Percentiles rank a stretch among this genome's conserved stretches.
Evolutionary conservation across 1,140 invertebrate species (phyloP).

Genomic region (Hycleus phaleratus): DNA sequence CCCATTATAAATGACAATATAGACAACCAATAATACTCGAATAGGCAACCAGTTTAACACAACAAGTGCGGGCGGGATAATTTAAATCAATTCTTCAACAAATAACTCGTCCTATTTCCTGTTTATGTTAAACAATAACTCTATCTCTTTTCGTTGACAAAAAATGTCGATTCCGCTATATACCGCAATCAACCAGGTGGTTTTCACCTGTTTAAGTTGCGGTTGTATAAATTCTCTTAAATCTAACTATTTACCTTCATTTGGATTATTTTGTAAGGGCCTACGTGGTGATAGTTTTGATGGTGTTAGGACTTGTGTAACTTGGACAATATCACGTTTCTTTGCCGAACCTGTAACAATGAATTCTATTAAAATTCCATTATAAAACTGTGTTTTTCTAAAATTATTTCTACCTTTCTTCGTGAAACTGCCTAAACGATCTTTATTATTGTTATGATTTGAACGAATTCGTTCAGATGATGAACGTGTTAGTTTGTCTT

Average conservation of each 20-base stretch:
- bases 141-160: too few species aligned
- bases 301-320: conserved; percentile 36
- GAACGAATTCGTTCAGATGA: conserved; percentile 29
- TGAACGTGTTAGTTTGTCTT: conserved; percentile 50
- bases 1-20: too few species aligned
- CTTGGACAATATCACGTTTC: conserved; percentile 34
- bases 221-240: neutral
- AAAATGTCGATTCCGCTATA: too few species aligned
- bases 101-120: too few species aligned
- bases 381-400: neutral
- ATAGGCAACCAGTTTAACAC: too few species aligned
- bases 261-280: conserved; percentile 17
- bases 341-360: conserved; percentile 34
- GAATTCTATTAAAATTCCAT: neutral
- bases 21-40: too few species aligned
- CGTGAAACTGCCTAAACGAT: conserved; percentile 32
- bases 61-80: too few species aligned
- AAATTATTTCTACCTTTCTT: conserved; percentile 28
- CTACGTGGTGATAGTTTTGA: conserved; percentile 27
- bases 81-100: too few species aligned
- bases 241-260: conserved; percentile 21
- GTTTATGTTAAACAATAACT: too few species aligned
- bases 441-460: conserved; percentile 13
- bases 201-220: neutral
- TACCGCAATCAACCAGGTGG: too few species aligned